Evolutionary conservation across 2,797 vertebrate genomes (phyloP).

Genomic region (Lepus townsendii): DNA sequence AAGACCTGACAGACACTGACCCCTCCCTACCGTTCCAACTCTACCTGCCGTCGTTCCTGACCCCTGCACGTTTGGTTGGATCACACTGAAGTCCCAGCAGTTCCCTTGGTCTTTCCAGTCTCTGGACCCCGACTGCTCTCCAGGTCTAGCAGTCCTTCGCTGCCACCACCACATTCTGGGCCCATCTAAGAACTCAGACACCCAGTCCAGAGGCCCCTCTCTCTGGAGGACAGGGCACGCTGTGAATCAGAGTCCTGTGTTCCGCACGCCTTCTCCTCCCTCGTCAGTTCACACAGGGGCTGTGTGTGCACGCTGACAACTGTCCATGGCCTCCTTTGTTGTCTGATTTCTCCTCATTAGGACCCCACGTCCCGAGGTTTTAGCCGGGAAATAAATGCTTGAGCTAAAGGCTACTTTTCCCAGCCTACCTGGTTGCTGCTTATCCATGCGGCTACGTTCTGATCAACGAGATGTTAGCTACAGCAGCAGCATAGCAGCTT

Average conservation of each 20-base stretch:
- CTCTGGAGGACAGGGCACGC: background rate
- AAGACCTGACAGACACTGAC: background rate
- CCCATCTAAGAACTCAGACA: constrained; percentile 6
- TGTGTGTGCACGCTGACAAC: background rate
- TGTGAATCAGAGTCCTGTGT: background rate
- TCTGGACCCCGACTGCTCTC: background rate
- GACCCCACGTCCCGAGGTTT: background rate
- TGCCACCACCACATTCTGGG: background rate
- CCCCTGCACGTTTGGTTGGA: background rate
- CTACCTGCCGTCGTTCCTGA: constrained; percentile 8
- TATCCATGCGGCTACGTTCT: constrained; percentile 6
- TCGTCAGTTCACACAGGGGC: background rate
- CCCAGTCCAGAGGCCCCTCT: background rate
- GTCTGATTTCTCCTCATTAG: background rate
- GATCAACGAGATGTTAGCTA: background rate
- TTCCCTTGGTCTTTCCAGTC: background rate
- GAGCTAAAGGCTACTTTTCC: background rate
- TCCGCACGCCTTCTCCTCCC: background rate
- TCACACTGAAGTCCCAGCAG: background rate
- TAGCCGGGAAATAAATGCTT: background rate
- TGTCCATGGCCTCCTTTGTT: background rate
- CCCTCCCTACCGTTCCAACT: constrained; percentile 7
- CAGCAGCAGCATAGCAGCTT: background rate
- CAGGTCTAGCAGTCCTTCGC: background rate
- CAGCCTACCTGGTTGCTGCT: background rate